phyloP scores from a whole-genome alignment of 2,113 vertebrate species.

The Myrmecobius fasciatus region DNA sequence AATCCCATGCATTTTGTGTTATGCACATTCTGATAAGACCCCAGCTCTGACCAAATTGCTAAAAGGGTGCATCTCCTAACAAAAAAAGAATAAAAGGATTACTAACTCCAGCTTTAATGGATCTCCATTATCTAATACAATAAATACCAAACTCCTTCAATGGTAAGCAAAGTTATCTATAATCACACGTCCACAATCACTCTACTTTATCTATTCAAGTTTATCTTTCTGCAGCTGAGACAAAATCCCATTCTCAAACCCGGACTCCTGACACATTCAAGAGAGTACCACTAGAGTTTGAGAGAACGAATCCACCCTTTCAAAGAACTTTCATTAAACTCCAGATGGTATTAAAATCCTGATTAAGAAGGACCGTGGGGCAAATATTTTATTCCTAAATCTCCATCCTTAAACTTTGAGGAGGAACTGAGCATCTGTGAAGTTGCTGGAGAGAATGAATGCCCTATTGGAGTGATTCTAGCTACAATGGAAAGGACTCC shows the following conservation, averaged over 20 bases:
- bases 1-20: not conserved
- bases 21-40: not conserved
- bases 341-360: not conserved
- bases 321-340: not conserved
- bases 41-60: not conserved
- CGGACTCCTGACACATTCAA: not conserved
- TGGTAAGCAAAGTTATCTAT: not conserved
- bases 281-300: too few relatives aligned
- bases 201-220: not conserved
- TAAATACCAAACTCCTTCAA: not conserved
- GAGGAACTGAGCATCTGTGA: not conserved
- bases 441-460: not conserved
- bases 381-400: not conserved
- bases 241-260: not conserved
- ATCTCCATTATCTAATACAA: not conserved
- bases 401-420: not conserved
- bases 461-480: not conserved
- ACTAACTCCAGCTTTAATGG: not conserved
- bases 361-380: not conserved
- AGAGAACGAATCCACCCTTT: not conserved
- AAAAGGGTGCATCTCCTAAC: not conserved
- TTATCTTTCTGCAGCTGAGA: not conserved
- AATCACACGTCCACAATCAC: not conserved
- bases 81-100: not conserved
- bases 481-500: not conserved